phyloP scores from a whole-genome alignment of 2,888 invertebrate species.

The Tenthredo distinguenda region DNA sequence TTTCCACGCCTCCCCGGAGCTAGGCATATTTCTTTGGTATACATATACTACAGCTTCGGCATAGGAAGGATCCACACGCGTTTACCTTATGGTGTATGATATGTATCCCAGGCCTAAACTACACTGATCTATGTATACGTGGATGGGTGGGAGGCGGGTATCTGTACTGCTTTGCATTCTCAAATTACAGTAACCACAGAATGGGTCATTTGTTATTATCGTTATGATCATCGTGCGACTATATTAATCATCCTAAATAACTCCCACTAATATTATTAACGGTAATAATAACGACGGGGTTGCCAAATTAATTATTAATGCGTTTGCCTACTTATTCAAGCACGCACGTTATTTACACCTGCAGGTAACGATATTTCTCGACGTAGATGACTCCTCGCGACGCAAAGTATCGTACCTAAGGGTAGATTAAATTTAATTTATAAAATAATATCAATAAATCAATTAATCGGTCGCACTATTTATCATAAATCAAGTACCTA shows the following conservation, averaged over 20 bases:
- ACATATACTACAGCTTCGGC: not conserved
- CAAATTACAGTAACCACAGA: constrained; percentile 24
- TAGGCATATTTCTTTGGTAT: not conserved
- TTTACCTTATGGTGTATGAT: constrained; percentile 41
- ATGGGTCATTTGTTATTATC: constrained; percentile 6
- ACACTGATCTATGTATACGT: not conserved
- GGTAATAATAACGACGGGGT: constrained; percentile 3
- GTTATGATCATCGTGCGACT: constrained; percentile 7
- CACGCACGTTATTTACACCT: not conserved
- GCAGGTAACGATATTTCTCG: not conserved
- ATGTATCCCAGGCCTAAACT: not conserved
- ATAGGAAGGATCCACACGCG: not conserved
- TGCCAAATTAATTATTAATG: constrained; percentile 18
- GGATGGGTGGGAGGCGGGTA: not conserved
- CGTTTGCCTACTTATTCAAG: not conserved
- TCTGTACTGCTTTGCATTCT: constrained; percentile 4
- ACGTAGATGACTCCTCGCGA: not conserved
- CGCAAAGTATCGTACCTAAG: not conserved
- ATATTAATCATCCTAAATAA: constrained; percentile 11
- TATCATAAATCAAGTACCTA: not conserved
- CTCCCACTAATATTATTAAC: not conserved
- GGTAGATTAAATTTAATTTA: not conserved
- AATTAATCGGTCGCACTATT: not conserved
- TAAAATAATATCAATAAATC: not conserved
- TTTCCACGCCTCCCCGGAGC: constrained; percentile 28